Percentiles rank a stretch among this genome's conserved stretches.
These are phyloP conservation scores for Eonycteris spelaea DNA, from an alignment of 2,113 vertebrate species.

Conservation along the genomic window DNA sequence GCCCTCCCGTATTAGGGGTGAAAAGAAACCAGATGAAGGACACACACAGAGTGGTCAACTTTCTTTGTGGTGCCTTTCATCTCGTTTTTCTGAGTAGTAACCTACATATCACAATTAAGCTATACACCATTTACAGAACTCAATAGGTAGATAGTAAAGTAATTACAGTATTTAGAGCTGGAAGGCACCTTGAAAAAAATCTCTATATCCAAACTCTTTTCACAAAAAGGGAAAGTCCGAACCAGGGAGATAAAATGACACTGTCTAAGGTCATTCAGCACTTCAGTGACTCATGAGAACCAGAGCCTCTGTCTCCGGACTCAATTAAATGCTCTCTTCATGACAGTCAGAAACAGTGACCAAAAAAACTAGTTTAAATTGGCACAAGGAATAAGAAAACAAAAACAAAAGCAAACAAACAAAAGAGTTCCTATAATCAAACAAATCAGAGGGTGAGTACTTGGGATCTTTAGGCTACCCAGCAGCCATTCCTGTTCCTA, in stretches of 20 bases:
- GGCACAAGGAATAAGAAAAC: neutral
- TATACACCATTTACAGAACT: neutral
- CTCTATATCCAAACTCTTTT: neutral
- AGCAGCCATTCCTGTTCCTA: neutral
- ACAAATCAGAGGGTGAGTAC: neutral
- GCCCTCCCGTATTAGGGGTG: neutral
- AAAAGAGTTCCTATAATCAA: neutral
- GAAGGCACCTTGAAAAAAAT: constrained; percentile 56
- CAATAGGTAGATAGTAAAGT: constrained; percentile 12
- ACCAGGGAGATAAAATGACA: neutral
- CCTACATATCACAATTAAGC: constrained; percentile 18
- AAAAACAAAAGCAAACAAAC: neutral
- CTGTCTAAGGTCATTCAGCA: neutral
- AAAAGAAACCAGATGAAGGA: constrained; percentile 35
- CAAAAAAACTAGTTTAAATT: neutral
- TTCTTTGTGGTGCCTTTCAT: neutral
- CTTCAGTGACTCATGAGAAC: neutral
- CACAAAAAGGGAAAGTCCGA: constrained; percentile 20
- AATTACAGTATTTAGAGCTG: neutral
- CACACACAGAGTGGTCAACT: neutral
- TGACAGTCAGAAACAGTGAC: neutral
- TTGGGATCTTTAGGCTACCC: neutral
- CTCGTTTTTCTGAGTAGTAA: constrained; percentile 33
- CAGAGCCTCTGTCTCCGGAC: neutral
- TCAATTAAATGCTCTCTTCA: neutral